phyloP scores from a whole-genome alignment of 2,888 invertebrate species.

The Cancer borealis region DNA sequence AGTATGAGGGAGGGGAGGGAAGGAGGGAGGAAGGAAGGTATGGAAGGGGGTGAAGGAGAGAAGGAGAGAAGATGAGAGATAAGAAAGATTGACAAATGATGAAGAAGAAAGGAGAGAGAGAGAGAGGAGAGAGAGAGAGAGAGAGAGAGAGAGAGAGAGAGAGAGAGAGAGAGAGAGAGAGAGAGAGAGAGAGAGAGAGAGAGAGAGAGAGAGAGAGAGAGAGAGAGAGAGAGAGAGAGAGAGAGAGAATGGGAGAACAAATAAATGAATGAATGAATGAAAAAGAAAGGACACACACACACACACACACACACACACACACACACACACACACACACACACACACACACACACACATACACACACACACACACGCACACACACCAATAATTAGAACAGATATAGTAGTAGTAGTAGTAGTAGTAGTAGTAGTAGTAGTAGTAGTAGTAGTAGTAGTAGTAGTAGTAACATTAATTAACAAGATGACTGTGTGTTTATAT shows the following conservation, averaged over 20 bases:
- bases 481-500: no score
- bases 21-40: neutral
- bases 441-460: slow-evolving; percentile 40
- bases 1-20: neutral
- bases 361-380: no score
- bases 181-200: neutral
- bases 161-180: no score
- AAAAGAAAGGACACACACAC: no score
- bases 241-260: neutral
- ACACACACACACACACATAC: no score
- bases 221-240: neutral
- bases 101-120: neutral
- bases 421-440: neutral
- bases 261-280: no score
- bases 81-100: neutral
- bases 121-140: neutral
- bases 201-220: neutral
- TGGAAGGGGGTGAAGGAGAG: neutral
- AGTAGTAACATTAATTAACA: neutral
- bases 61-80: neutral
- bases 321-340: no score
- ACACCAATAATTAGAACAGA: no score
- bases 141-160: neutral
- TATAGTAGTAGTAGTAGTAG: neutral
- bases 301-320: no score